These are phyloP conservation scores for Trachelus tabidus DNA, from an alignment of 2,888 invertebrate species.

Conservation along the genomic window DNA sequence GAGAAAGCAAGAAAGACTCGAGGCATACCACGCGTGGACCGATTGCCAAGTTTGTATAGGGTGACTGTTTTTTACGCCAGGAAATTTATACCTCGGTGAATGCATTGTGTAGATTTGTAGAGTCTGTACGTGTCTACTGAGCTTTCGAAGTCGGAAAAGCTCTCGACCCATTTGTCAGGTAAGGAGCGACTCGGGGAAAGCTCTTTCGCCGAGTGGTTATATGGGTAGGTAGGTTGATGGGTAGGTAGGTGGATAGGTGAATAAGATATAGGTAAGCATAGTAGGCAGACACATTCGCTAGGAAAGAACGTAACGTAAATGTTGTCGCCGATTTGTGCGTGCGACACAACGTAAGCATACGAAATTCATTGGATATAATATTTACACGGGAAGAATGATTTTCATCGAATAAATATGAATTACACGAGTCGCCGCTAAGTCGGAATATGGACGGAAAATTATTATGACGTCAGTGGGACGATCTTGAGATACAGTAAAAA, in stretches of 20 bases:
- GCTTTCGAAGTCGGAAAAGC: slow-evolving; percentile 26
- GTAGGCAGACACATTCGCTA: not conserved
- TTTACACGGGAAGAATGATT: not conserved
- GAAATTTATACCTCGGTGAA: slow-evolving; percentile 46
- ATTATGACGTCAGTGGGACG: no score
- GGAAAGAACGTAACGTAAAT: slow-evolving; percentile 14
- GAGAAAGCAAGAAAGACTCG: not conserved
- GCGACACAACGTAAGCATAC: not conserved
- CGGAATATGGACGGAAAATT: not conserved
- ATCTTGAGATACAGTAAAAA: no score
- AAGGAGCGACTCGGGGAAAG: slow-evolving; percentile 35
- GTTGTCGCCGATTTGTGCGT: slow-evolving; percentile 15
- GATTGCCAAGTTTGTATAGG: not conserved
- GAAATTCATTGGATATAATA: not conserved
- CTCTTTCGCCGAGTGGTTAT: slow-evolving; percentile 14
- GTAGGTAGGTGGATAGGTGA: not conserved
- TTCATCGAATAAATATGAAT: not conserved
- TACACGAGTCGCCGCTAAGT: not conserved
- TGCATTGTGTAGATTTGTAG: slow-evolving; percentile 45
- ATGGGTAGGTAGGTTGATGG: no score
- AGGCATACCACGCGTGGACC: not conserved
- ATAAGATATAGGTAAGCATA: not conserved
- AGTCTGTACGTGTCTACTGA: slow-evolving; percentile 32
- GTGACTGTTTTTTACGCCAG: slow-evolving; percentile 12
- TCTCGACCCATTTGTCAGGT: slow-evolving; percentile 46